These are phyloP conservation scores for Diaperis boleti DNA, from an alignment of 2,888 invertebrate genomes.

Conservation along the genomic window DNA sequence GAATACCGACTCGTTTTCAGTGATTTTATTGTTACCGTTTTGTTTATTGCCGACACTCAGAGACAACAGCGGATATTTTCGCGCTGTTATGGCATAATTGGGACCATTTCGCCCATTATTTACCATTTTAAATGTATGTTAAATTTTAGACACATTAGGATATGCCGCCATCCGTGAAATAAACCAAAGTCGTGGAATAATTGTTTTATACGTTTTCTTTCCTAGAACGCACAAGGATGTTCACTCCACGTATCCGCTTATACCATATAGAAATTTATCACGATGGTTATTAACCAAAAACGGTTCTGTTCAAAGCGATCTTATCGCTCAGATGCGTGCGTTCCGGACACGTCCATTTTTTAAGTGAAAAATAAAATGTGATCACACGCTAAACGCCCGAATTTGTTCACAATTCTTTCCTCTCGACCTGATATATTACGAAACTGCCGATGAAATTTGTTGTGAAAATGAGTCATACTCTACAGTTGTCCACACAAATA, in stretches of 20 bases:
- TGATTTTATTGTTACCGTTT: neutral
- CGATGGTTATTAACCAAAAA: conserved; percentile 45
- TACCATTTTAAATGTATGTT: conserved; percentile 41
- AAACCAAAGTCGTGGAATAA: conserved; percentile 38
- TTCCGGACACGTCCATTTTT: neutral
- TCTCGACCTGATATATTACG: too few relatives aligned
- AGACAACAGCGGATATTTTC: too few relatives aligned
- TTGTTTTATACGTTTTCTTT: conserved; percentile 42
- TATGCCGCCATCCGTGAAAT: conserved; percentile 41
- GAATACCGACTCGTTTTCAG: conserved; percentile 6
- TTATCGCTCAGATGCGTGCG: neutral
- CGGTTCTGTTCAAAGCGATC: neutral
- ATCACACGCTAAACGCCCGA: too few relatives aligned
- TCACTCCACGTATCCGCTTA: conserved; percentile 46
- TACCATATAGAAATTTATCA: conserved; percentile 43
- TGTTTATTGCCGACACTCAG: too few relatives aligned
- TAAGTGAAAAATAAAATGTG: too few relatives aligned
- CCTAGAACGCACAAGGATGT: conserved; percentile 43
- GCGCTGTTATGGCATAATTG: conserved; percentile 36
- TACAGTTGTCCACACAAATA: neutral
- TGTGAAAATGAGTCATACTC: neutral
- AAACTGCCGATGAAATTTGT: neutral
- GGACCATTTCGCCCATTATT: conserved; percentile 26
- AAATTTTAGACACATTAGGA: conserved; percentile 41
- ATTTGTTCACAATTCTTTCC: too few relatives aligned